These are phyloP conservation scores for Egretta garzetta DNA, from an alignment of 2,113 vertebrate genomes.

Conservation along the genomic window DNA sequence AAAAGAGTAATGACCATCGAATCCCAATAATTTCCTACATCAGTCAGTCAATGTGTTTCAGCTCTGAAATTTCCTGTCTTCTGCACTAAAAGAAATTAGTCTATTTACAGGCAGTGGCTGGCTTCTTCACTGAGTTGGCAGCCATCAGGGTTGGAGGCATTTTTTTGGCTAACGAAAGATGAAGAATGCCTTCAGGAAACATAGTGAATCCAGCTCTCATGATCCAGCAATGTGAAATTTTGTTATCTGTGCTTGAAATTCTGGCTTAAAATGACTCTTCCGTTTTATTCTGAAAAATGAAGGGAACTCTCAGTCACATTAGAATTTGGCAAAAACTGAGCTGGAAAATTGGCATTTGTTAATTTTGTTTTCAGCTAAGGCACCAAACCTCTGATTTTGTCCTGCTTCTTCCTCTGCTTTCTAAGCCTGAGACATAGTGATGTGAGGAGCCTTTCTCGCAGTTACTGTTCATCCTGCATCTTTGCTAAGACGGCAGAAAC, in stretches of 20 bases:
- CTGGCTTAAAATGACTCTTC: not conserved
- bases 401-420: not conserved
- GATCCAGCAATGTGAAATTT: not conserved
- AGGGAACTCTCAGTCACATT: not conserved
- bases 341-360: not conserved
- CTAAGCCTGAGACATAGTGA: not conserved
- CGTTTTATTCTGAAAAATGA: not conserved
- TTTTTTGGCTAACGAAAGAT: conserved; percentile 11
- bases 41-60: not conserved
- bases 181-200: not conserved
- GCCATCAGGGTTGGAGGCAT: not conserved
- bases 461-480: not conserved
- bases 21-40: not conserved
- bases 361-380: not conserved
- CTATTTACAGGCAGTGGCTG: not conserved
- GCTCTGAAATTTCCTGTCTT: not conserved
- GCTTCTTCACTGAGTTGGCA: not conserved
- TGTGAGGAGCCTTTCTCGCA: not conserved
- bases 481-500: not conserved
- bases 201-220: not conserved
- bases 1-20: not conserved
- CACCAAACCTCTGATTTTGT: not conserved
- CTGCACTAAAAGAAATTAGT: not conserved
- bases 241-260: not conserved
- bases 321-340: not conserved